A percentile compares a stretch with the other conserved stretches of the same genome.
Evolutionary conservation across 1,140 invertebrate species (phyloP).

Genomic region (Bursaphelenchus mucronatus): DNA sequence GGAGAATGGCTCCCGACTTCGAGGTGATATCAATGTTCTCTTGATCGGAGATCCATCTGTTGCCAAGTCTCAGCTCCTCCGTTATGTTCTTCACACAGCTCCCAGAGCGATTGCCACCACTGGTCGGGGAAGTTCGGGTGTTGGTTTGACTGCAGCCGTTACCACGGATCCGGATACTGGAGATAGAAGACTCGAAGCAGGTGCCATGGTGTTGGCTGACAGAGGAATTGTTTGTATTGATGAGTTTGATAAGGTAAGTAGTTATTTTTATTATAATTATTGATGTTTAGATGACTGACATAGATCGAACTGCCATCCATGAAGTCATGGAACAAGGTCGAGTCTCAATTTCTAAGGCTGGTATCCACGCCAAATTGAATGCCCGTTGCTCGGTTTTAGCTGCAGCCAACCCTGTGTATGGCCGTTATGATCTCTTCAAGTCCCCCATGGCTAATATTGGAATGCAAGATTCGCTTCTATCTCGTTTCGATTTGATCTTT

Average conservation of each 20-base stretch:
- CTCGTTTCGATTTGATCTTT: constrained; percentile 96
- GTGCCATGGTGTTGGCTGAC: constrained; percentile 98
- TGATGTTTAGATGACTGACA: constrained; percentile 80
- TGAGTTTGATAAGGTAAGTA: constrained; percentile 84
- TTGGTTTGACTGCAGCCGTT: constrained; percentile 96
- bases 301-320: constrained; percentile 96
- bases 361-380: constrained; percentile 94
- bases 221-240: constrained; percentile 97
- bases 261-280: not conserved
- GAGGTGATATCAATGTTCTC: constrained; percentile 95
- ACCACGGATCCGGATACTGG: constrained; percentile 90
- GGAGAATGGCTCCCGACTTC: constrained; percentile 86
- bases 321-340: constrained; percentile 77
- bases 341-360: constrained; percentile 96
- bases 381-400: constrained; percentile 94
- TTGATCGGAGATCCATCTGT: constrained; percentile 98
- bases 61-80: constrained; percentile 90
- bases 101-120: constrained; percentile 93
- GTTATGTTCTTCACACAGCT: constrained; percentile 86
- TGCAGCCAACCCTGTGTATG: constrained; percentile 99
- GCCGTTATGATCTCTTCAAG: constrained; percentile 95
- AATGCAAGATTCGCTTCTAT: constrained; percentile 90
- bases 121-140: constrained; percentile 87
- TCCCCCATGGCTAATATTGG: constrained; percentile 99
- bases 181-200: constrained; percentile 79